Evolutionary conservation across 2,113 vertebrate species (phyloP), one percentile per base, ranked within the genome.

Genomic region (Marmota monax): DNA sequence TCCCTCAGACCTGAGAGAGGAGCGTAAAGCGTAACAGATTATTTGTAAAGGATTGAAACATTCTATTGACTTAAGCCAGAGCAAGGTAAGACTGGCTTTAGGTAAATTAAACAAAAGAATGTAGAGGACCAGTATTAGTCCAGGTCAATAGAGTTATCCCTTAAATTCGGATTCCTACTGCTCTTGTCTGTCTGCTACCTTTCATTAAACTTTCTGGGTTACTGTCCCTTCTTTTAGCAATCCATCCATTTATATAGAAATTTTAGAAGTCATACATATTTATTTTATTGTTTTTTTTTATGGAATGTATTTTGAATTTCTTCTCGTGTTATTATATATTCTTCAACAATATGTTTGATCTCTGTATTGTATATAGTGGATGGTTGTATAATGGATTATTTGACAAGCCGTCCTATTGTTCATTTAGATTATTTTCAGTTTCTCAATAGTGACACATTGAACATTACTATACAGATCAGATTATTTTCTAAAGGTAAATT

Each of bases 401-500:
- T 25, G 82, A 37, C 10, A 94, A 69, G 4, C 16, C 2, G 10
- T 95, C 70, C 51, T 74, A n/a, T 0, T 34, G 4, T 14, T 2
- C 22, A 70, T 63, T 63, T 63, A 77, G 0, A 3, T 48, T 39
- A 0, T 53, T 90, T 86, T 53, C 6, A 53, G 23, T 48, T 92
- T 77, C 85, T 34, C 22, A 12, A 0, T 17, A 45, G 27, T 39
- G 58, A 48, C 39, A 65, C 20, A 29, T 8, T 73, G 37, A 89
- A 73, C 6, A 51, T 53, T 11, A 58, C n/a, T 82, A 16, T 11
- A 94, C 6, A 74, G 4, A 89, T 63, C 39, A 82, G 53, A 89
- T 53, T 79, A 48, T 56, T 92, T 95, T 94, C 16, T 88, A 73
- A 89, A 45, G 37, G 22, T 79, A 87, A 76, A 70, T 79, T 83